Evolutionary conservation across 2,797 vertebrate species (phyloP), one percentile per base, ranked within the genome.

Genomic region (Capromys pilorides): DNA sequence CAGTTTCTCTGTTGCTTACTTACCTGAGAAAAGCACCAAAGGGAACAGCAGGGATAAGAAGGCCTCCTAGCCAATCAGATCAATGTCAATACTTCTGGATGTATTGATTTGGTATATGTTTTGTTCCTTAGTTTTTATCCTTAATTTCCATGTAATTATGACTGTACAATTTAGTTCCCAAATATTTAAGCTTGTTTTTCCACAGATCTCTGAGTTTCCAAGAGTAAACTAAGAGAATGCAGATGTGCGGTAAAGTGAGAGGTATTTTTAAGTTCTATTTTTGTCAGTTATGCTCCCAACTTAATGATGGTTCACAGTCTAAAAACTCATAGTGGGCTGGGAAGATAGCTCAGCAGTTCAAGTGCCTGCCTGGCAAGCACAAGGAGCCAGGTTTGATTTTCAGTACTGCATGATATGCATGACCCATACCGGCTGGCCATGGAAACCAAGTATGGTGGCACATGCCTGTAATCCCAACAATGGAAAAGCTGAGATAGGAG

Each of bases 141-240:
- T 9, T 67, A 69, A 88, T 9, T 51, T 31, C 41, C 28, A 61
- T 6, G 57, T 16, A 36, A 71, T 90, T 67, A 12, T 71, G 21
- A 64, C 57, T 61, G 1, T 75, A 39, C 2, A 5, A 86, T 89
- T 81, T 87, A 67, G 4, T 19, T 79, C 31, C 59, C 75, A 61
- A 94, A 79, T 69, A 67, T 59, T 71, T 54, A 13, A 71, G 85
- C 49, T 24, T 36, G 4, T 59, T 79, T 96, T 80, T 77, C 45
- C 71, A 91, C 91, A 57, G 0, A 66, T 39, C 19, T 87, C 62
- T 93, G 62, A 24, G 87, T 92, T 94, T 88, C 75, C 79, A 57
- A 26, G 5, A 51, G 21, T 59, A 82, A 92, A 91, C n/a, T 51
- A 91, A 79, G 82, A 82, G n/a, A 39, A 82, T 57, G 66, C 26